Evolutionary conservation across 1,140 invertebrate genomes (phyloP), one percentile per base, ranked within the genome.

Genomic region (Ceratoteleas bidentatus): DNA sequence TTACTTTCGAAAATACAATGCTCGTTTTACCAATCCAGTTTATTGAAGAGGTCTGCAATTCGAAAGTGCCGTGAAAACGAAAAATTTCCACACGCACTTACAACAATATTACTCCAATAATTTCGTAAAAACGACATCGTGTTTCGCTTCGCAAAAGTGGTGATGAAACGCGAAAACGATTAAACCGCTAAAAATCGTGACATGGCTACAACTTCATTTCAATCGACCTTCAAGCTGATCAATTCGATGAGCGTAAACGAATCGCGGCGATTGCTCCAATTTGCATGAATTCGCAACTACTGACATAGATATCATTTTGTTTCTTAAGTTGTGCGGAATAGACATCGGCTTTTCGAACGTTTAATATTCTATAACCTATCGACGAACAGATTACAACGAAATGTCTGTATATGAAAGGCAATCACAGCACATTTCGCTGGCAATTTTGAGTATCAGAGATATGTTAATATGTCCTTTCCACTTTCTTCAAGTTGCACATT

Each of bases 271-370:
- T 47, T 34, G 54, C 11, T 57, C 64, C 40, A 47, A 68, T 68
- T 69, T 58, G 45, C 54, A 43, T 69, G 50, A 32, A 15, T 52
- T 50, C 53, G 47, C 66, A 54, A 69, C 56, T 60, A 52, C 65
- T 68, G 65, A 50, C 66, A 69, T 34, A 60, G 24, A 57, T 68
- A 57, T 57, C 34, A 49, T 50, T 33, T 0, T 32, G 15, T 58
- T 49, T 52, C 13, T 24, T 8, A 13, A 50, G n/a, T n/a, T n/a
- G n/a, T n/a, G n/a, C n/a, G n/a, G n/a, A n/a, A n/a, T n/a, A n/a
- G n/a, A n/a, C n/a, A n/a, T n/a, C n/a, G n/a, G n/a, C n/a, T n/a
- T n/a, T n/a, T n/a, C n/a, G n/a, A n/a, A n/a, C n/a, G n/a, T 4
- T 50, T 9, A 50, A 50, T 45, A 45, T 45, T n/a, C n/a, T 10